Evolutionary conservation across 2,888 invertebrate genomes (phyloP), one percentile per base, ranked within the genome.

Genomic region (Drosophila multiciliata): DNA sequence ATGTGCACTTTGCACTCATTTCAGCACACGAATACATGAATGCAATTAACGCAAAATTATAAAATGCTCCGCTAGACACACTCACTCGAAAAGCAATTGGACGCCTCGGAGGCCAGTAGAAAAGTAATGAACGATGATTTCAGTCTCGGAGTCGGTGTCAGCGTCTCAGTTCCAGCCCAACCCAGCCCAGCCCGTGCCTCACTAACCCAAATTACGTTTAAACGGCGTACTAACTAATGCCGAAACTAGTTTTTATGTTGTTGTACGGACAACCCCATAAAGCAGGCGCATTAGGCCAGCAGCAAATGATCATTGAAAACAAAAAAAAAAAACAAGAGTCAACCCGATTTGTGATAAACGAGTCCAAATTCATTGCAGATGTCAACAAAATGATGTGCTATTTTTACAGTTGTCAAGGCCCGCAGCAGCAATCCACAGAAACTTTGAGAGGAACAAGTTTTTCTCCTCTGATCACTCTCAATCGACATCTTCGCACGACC

Each of bases 191-290:
- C 50, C 80, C 66, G 49, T 75, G 88, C 64, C 84, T 82, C 73
- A 84, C 88, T 84, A 84, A 84, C 84, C 84, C 69, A 87, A 89
- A 84, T 84, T 81, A 72, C 71, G 53, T 57, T 50, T 64, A 69
- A 78, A 69, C 78, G 54, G 45, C 40, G 67, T 63, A 50, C 60
- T 82, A 65, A 64, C 74, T 74, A 74, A 77, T 78, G 84, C 80
- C 80, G 71, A 85, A 90, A 90, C 90, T 75, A 58, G 85, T 90
- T 85, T 85, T 89, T 82, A 87, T 74, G 77, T 82, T 72, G 62
- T 68, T 78, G 75, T 60, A 53, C 54, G 52, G 73, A 68, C 82
- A 84, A 73, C 83, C 73, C 70, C 70, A 88, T 83, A 86, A 86
- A 80, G 77, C 72, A 74, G 65, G 60, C 68, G 60, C 72, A 83